Percentiles rank a stretch among this genome's conserved stretches.
Evolutionary conservation across 2,888 invertebrate species (phyloP).

Genomic region (Pardosa pseudoannulata): DNA sequence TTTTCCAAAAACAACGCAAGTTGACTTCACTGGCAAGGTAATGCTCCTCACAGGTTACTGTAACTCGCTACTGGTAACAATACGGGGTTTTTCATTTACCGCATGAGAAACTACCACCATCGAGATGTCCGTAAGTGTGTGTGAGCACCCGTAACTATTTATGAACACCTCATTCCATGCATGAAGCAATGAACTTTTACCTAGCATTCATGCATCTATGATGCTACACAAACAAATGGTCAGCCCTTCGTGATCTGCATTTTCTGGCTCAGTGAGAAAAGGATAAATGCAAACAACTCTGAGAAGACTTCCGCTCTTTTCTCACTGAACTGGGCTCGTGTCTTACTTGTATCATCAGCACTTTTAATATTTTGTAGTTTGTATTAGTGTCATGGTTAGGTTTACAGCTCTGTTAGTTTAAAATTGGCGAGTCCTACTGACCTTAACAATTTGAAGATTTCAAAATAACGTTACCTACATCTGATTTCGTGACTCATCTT

Average conservation of each 20-base stretch:
- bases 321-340: too few species aligned
- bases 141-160: background rate
- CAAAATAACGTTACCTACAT: too few species aligned
- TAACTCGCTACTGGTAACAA: background rate
- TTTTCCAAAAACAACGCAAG: background rate
- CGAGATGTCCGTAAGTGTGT: background rate
- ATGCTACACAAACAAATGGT: background rate
- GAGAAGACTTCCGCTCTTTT: too few species aligned
- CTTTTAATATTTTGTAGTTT: too few species aligned
- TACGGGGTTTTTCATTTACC: background rate
- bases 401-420: too few species aligned
- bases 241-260: background rate
- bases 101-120: background rate
- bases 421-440: too few species aligned
- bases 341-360: too few species aligned
- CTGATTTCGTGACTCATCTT: too few species aligned
- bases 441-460: too few species aligned
- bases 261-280: background rate
- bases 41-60: background rate
- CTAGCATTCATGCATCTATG: background rate
- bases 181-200: conserved; percentile 3
- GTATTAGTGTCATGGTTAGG: too few species aligned
- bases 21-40: background rate
- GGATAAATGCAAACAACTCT: too few species aligned
- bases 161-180: background rate